Conservation (phyloP, 2,113 vertebrate species). For the crab-eating macaque (Macaca fascicularis) region DNA sequence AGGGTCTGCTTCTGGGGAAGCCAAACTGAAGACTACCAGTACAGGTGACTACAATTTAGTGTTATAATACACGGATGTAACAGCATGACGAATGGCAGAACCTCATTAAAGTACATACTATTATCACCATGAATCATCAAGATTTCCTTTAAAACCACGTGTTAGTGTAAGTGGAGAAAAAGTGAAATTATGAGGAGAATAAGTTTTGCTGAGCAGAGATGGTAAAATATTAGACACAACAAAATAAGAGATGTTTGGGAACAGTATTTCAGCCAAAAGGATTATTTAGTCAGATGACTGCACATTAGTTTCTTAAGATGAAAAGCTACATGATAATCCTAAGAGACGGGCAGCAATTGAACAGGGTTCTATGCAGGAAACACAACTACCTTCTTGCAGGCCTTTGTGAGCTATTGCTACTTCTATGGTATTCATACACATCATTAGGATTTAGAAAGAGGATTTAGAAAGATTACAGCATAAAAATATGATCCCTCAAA, state of each 20-base stretch:
- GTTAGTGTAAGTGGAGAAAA: conserved; percentile 18
- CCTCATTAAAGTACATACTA: not conserved
- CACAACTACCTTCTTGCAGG: conserved; percentile 45
- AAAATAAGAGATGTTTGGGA: conserved; percentile 20
- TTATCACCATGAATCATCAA: conserved; percentile 1
- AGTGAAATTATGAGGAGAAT: not conserved
- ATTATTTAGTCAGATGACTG: conserved; percentile 49
- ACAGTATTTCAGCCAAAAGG: not conserved
- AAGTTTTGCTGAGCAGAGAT: not conserved
- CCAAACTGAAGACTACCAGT: not conserved
- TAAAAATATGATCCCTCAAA: conserved; percentile 11
- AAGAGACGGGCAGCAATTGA: not conserved
- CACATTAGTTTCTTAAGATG: conserved; percentile 56
- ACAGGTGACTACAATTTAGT: not conserved
- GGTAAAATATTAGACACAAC: conserved; percentile 3
- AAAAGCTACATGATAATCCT: conserved; percentile 17
- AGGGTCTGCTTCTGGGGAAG: not conserved
- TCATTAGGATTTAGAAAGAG: conserved; percentile 52
- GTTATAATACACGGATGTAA: not conserved
- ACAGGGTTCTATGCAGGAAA: not conserved
- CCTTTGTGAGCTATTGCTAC: not conserved
- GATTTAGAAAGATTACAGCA: not conserved
- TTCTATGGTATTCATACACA: conserved; percentile 40
- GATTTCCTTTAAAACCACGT: not conserved
- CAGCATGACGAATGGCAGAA: not conserved